Conservation (phyloP, 2,888 invertebrate genomes). For the Entomobrya proxima region DNA sequence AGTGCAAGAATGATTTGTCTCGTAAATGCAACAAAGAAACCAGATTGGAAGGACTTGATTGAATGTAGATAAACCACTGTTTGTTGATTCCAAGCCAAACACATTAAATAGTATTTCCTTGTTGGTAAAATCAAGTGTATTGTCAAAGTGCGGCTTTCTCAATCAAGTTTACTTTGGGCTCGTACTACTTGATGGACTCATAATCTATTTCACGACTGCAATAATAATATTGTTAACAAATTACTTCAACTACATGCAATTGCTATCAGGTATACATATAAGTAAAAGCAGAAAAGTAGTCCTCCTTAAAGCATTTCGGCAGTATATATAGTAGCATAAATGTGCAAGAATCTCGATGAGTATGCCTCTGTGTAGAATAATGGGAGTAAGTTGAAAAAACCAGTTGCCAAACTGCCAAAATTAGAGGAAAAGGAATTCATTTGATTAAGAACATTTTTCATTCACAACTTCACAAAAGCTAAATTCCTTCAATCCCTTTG, state of each 20-base stretch:
- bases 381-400: constrained; percentile 26
- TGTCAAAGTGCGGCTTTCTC: neutral
- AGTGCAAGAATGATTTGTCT: no score
- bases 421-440: constrained; percentile 47
- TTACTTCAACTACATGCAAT: neutral
- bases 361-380: neutral
- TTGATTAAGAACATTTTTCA: constrained; percentile 47
- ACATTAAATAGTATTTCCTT: constrained; percentile 16
- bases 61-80: neutral
- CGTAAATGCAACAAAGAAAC: neutral
- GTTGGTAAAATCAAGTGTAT: neutral
- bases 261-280: no score
- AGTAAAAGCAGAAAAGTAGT: constrained; percentile 4
- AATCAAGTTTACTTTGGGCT: neutral
- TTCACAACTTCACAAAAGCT: constrained; percentile 15
- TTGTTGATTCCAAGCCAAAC: neutral
- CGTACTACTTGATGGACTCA: neutral
- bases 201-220: constrained; percentile 2
- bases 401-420: constrained; percentile 36
- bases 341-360: neutral
- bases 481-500: neutral
- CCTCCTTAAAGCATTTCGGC: neutral
- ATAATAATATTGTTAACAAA: constrained; percentile 25
- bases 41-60: neutral
- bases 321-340: no score